Evolutionary conservation across 1,140 invertebrate genomes (phyloP).

Genomic region (Drosophila pseudoananassae): DNA sequence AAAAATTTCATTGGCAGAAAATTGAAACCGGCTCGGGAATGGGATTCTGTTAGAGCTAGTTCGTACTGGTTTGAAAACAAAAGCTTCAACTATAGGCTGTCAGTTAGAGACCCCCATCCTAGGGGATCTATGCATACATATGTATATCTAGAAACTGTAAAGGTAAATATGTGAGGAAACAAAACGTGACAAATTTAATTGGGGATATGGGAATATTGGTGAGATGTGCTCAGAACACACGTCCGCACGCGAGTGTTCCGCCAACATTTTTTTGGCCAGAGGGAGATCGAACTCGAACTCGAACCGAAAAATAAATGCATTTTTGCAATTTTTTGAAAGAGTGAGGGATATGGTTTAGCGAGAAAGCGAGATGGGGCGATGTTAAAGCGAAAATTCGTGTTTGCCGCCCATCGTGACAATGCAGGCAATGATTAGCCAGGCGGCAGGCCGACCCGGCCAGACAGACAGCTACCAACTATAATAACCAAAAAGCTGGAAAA

Average conservation of each 20-base stretch:
- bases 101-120: too few relatives aligned
- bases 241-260: background rate
- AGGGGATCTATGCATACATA: too few relatives aligned
- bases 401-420: conserved; percentile 53
- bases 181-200: conserved; percentile 59
- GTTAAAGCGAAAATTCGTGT: conserved; percentile 40
- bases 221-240: background rate
- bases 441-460: too few relatives aligned
- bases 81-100: background rate
- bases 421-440: conserved; percentile 53
- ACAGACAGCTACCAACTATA: conserved; percentile 22
- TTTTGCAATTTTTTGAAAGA: background rate
- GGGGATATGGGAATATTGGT: background rate
- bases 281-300: too few relatives aligned
- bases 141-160: background rate
- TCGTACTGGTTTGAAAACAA: conserved; percentile 17
- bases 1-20: conserved; percentile 3
- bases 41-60: conserved; percentile 18
- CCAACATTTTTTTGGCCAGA: too few relatives aligned
- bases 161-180: conserved; percentile 34
- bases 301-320: conserved; percentile 7
- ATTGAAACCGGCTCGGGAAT: conserved; percentile 26
- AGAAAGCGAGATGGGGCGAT: background rate
- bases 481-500: conserved; percentile 13
- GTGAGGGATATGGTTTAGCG: too few relatives aligned